Percentiles rank a stretch among this genome's conserved stretches.
Evolutionary conservation across 2,113 vertebrate species (phyloP).

Genomic region (Chloroceryle aenea): DNA sequence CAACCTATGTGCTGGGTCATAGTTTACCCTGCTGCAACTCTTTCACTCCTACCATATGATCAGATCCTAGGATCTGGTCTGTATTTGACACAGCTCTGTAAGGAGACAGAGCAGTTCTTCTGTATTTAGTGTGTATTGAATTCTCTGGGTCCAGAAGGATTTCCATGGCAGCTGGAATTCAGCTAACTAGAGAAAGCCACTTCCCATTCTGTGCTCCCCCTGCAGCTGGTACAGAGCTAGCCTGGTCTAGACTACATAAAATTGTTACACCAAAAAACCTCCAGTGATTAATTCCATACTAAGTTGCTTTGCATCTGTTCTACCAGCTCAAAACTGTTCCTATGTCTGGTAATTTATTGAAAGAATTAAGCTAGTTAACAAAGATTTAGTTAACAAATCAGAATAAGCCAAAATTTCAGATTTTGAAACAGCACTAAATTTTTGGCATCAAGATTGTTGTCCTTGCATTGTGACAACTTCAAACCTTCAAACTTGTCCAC

Average conservation of each 20-base stretch:
- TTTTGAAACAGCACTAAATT: neutral
- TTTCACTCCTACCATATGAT: neutral
- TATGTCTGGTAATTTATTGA: neutral
- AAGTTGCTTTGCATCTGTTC: neutral
- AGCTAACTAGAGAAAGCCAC: neutral
- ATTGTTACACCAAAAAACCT: neutral
- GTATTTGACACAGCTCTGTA: neutral
- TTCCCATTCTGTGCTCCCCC: neutral
- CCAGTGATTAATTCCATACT: neutral
- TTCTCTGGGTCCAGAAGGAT: neutral
- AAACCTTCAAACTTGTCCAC: neutral
- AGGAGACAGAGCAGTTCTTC: neutral
- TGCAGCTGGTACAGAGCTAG: neutral
- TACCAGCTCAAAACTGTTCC: neutral
- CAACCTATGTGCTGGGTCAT: neutral
- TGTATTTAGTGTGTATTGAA: neutral
- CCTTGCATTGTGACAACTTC: neutral
- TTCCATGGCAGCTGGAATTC: conserved; percentile 15
- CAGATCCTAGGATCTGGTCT: neutral
- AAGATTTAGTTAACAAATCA: neutral
- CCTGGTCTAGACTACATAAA: neutral
- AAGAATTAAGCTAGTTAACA: neutral
- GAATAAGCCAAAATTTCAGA: neutral
- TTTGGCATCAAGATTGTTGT: neutral
- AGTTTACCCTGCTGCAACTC: neutral